phyloP scores from a whole-genome alignment of 1,140 invertebrate species.

The Drosophila navojoa region DNA sequence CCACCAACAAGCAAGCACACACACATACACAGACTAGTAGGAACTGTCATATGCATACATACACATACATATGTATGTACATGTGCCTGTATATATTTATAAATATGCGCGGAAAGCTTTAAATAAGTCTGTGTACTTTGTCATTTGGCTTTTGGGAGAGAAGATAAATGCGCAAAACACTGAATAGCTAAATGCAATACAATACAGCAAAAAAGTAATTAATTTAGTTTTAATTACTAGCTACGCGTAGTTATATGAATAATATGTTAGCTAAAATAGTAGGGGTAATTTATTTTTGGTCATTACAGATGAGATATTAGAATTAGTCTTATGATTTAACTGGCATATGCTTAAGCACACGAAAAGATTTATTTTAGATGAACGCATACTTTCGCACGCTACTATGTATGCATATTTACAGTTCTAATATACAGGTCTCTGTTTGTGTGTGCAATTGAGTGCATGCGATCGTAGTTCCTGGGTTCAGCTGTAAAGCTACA shows the following conservation, averaged over 20 bases:
- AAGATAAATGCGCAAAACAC: conserved; percentile 11
- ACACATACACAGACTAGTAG: conserved; percentile 8
- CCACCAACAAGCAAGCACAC: conserved; percentile 3
- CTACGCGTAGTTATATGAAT: neutral
- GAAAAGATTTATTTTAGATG: neutral
- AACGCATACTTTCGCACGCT: neutral
- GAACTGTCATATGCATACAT: neutral
- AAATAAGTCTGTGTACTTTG: conserved; percentile 20
- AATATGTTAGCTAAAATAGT: neutral
- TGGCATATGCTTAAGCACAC: neutral
- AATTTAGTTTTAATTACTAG: neutral
- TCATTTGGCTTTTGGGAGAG: conserved; percentile 10
- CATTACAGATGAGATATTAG: neutral
- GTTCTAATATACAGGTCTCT: too few species aligned
- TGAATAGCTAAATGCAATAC: conserved; percentile 1
- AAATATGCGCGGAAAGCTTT: conserved; percentile 17
- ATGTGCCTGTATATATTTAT: neutral
- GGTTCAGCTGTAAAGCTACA: conserved; percentile 4
- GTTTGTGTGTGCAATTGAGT: neutral
- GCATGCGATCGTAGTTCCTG: conserved; percentile 15
- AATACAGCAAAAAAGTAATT: conserved; percentile 15
- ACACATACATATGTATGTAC: conserved; percentile 6
- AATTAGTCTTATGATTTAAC: neutral
- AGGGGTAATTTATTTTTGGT: neutral
- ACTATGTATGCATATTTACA: neutral